Conservation (phyloP, 2,797 vertebrate genomes). For the Neosalanx taihuensis region DNA sequence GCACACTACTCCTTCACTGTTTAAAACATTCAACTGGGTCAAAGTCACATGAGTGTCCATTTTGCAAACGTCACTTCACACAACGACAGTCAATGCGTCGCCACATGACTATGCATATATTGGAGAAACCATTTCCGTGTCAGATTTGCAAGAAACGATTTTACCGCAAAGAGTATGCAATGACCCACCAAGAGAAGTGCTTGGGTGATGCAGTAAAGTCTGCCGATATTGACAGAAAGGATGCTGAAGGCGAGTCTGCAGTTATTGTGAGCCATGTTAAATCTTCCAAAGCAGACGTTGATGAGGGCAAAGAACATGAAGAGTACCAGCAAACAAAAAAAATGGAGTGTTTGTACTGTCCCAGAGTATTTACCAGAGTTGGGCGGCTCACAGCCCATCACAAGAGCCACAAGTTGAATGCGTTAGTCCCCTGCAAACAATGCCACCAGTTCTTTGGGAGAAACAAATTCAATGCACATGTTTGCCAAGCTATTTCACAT, state of each 20-base stretch:
- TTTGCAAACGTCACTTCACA: slow-evolving; percentile 61
- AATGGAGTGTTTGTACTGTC: slow-evolving; percentile 63
- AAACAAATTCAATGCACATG: slow-evolving; percentile 60
- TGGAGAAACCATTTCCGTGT: slow-evolving; percentile 68
- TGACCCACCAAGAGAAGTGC: slow-evolving; percentile 64
- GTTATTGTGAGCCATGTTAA: not conserved
- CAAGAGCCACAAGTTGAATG: slow-evolving; percentile 58
- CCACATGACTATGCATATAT: slow-evolving; percentile 70
- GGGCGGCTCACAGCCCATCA: slow-evolving; percentile 58
- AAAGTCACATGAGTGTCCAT: slow-evolving; percentile 64
- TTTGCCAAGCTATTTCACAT: slow-evolving; percentile 37
- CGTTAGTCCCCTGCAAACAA: slow-evolving; percentile 56
- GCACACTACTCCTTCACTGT: slow-evolving; percentile 65
- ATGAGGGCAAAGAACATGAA: not conserved
- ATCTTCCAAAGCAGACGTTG: not conserved
- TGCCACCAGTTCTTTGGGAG: slow-evolving; percentile 68
- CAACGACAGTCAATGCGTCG: slow-evolving; percentile 60
- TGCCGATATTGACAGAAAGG: not conserved
- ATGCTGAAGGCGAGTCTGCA: not conserved
- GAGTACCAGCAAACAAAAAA: not conserved
- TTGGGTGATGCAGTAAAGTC: not conserved
- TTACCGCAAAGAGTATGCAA: slow-evolving; percentile 49
- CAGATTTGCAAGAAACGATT: slow-evolving; percentile 67
- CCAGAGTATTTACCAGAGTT: slow-evolving; percentile 56
- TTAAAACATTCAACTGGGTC: slow-evolving; percentile 63